Percentiles rank a stretch among this genome's conserved stretches.
phyloP scores from a whole-genome alignment of 2,888 invertebrate species.

The Ennomos fuscantarius region DNA sequence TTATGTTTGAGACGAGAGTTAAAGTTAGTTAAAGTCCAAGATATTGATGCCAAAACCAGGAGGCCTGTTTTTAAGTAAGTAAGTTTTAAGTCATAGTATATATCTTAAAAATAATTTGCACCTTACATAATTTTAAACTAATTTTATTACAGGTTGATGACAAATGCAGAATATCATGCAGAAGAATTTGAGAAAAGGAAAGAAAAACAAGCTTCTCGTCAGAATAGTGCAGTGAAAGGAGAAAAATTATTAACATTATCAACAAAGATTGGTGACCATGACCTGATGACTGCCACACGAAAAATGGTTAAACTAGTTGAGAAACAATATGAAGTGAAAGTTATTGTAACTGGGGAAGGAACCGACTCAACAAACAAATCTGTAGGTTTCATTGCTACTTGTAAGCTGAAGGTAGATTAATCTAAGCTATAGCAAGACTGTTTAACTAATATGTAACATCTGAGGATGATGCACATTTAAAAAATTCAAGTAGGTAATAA shows the following conservation, averaged over 20 bases:
- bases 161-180: slow-evolving; percentile 86
- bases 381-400: slow-evolving; percentile 46
- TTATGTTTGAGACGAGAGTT: slow-evolving; percentile 88
- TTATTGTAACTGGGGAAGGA: slow-evolving; percentile 82
- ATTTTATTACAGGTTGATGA: slow-evolving; percentile 81
- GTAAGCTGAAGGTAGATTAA: too few relatives aligned
- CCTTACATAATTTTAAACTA: slow-evolving; percentile 8
- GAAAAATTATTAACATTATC: slow-evolving; percentile 87
- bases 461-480: too few relatives aligned
- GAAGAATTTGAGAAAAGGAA: slow-evolving; percentile 85
- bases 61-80: slow-evolving; percentile 88
- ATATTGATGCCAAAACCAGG: slow-evolving; percentile 88
- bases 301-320: slow-evolving; percentile 87
- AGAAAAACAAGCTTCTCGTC: slow-evolving; percentile 72
- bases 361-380: slow-evolving; percentile 61
- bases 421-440: too few relatives aligned
- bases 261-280: slow-evolving; percentile 87
- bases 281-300: slow-evolving; percentile 86
- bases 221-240: slow-evolving; percentile 78
- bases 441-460: too few relatives aligned
- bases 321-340: slow-evolving; percentile 88
- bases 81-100: not conserved
- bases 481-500: too few relatives aligned
- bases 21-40: slow-evolving; percentile 88
- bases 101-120: not conserved